phyloP scores from a whole-genome alignment of 2,797 vertebrate species.

The Crypturellus tataupa region DNA sequence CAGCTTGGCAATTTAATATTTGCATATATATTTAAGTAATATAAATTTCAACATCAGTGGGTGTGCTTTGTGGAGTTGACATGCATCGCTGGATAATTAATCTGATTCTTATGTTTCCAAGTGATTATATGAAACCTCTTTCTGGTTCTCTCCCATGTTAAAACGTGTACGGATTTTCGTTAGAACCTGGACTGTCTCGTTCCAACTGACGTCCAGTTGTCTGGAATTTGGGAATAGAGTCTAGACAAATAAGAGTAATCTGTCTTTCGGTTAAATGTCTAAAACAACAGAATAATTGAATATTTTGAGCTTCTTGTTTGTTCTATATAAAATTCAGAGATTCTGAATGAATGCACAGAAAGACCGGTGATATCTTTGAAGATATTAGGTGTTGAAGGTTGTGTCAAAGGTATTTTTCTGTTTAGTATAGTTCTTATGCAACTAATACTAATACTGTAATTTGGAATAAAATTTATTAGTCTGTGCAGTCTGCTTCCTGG shows the following conservation, averaged over 20 bases:
- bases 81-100: not conserved
- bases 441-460: not conserved
- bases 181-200: not conserved
- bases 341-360: not conserved
- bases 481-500: not conserved
- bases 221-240: not conserved
- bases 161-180: not conserved
- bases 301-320: not conserved
- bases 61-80: not conserved
- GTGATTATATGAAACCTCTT: not conserved
- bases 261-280: not conserved
- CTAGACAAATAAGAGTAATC: not conserved
- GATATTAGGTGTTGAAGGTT: not conserved
- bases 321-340: not conserved
- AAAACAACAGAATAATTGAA: not conserved
- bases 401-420: not conserved
- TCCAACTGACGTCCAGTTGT: not conserved
- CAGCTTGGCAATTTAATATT: not conserved
- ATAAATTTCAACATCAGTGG: not conserved
- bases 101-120: slow-evolving; percentile 22
- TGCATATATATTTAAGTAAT: slow-evolving; percentile 11
- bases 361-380: not conserved
- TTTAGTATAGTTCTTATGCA: not conserved
- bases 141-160: not conserved
- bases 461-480: not conserved